These are phyloP conservation scores for Eubasilissa regina DNA, from an alignment of 1,140 invertebrate species.

Conservation along the genomic window DNA sequence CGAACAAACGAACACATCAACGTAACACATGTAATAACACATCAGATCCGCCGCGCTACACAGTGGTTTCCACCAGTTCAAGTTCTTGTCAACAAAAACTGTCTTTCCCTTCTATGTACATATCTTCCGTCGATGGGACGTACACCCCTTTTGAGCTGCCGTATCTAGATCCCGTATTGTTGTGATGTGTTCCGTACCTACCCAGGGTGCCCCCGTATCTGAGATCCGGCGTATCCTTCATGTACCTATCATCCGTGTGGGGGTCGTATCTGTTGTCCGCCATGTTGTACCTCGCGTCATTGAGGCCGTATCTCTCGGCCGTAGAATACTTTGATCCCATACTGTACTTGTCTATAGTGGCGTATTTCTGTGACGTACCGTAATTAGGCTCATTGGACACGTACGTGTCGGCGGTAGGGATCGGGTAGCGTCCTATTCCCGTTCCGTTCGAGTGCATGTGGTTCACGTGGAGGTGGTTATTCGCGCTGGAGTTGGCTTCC, in stretches of 20 bases:
- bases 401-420: slow-evolving; percentile 53
- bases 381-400: slow-evolving; percentile 64
- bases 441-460: slow-evolving; percentile 72
- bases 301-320: slow-evolving; percentile 65
- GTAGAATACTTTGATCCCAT: slow-evolving; percentile 71
- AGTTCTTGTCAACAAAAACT: slow-evolving; percentile 82
- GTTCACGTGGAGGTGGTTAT: slow-evolving; percentile 75
- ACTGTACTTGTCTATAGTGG: slow-evolving; percentile 72
- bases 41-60: slow-evolving; percentile 62
- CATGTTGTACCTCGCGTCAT: slow-evolving; percentile 71
- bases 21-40: slow-evolving; percentile 9
- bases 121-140: slow-evolving; percentile 68
- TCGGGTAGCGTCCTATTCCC: slow-evolving; percentile 67
- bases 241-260: slow-evolving; percentile 55
- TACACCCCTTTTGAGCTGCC: slow-evolving; percentile 64
- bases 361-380: slow-evolving; percentile 70
- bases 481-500: slow-evolving; percentile 67
- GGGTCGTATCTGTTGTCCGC: slow-evolving; percentile 60
- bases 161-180: slow-evolving; percentile 53
- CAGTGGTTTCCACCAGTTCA: slow-evolving; percentile 77
- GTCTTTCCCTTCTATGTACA: slow-evolving; percentile 79
- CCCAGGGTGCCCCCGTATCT: slow-evolving; percentile 69
- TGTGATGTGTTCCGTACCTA: slow-evolving; percentile 68
- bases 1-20: slow-evolving; percentile 20
- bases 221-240: slow-evolving; percentile 59